Evolutionary conservation across 2,113 vertebrate species (phyloP), one percentile per base, ranked within the genome.

Genomic region (Syngnathus typhle): DNA sequence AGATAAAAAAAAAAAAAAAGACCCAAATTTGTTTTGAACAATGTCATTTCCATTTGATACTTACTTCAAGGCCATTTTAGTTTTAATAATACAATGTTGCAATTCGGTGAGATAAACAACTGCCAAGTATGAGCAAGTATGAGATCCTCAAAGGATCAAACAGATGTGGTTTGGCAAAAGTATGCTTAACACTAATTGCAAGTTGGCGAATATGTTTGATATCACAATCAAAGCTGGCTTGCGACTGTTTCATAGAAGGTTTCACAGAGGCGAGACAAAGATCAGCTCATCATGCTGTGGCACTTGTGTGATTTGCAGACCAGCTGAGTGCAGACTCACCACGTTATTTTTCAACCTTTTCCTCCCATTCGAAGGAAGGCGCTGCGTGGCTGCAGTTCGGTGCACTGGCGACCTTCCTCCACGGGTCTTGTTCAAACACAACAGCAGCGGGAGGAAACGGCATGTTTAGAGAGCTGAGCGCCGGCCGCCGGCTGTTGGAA

Each of bases 351-450:
- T 76, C 61, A 21, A 65, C 5, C 6, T 75, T 75, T 75, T 76
- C 72, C 75, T 39, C 61, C 23, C 38, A 58, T 80, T 72, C n/a
- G 68, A 80, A 80, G 72, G 64, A 64, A 71, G 64, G 4, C 66
- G 4, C 51, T 47, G 19, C 73, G 65, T 60, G 43, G 55, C 71
- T 77, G 59, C 71, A 75, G 71, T 77, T 71, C 52, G 6, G 69
- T 56, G 72, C 71, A 78, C 72, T 72, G 69, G 27, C 77, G 78
- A 81, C 82, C 85, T 85, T 85, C 82, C 82, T 85, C 81, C 83
- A 83, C 73, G 77, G 84, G 84, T 87, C 82, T 85, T 85, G 84
- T 84, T 82, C 84, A 89, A 84, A 86, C 84, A 85, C 54, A 85
- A 61, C 79, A 71, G 78, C 60, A 82, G 75, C 83, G 69, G 73